phyloP scores from a whole-genome alignment of 2,113 vertebrate genomes.

The Lepisosteus oculatus region DNA sequence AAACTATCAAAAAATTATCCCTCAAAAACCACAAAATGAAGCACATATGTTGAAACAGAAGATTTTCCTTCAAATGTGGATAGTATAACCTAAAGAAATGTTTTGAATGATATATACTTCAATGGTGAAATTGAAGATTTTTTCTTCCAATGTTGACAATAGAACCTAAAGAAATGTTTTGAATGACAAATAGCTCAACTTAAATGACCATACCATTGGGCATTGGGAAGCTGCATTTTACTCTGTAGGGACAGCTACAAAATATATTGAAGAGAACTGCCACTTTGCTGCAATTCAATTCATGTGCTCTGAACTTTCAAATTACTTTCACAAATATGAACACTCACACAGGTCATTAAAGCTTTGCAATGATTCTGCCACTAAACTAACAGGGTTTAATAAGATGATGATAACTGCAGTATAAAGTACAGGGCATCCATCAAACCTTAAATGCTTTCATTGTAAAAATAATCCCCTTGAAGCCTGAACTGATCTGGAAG shows the following conservation, averaged over 20 bases:
- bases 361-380: too few relatives aligned
- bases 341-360: too few relatives aligned
- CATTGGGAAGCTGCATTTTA: slow-evolving; percentile 46
- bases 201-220: slow-evolving; percentile 65
- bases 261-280: slow-evolving; percentile 30
- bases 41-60: slow-evolving; percentile 48
- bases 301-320: too few relatives aligned
- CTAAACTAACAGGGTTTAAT: too few relatives aligned
- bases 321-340: too few relatives aligned
- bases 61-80: slow-evolving; percentile 23
- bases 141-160: background rate
- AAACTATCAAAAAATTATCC: slow-evolving; percentile 52
- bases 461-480: too few relatives aligned
- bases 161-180: slow-evolving; percentile 22
- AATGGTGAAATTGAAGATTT: slow-evolving; percentile 14
- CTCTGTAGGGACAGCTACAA: slow-evolving; percentile 18
- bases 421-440: too few relatives aligned
- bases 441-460: too few relatives aligned
- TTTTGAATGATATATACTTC: slow-evolving; percentile 66
- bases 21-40: slow-evolving; percentile 42
- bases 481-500: too few relatives aligned
- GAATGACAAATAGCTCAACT: slow-evolving; percentile 70
- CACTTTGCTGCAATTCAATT: too few relatives aligned
- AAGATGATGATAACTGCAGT: too few relatives aligned
- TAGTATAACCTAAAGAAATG: background rate